Conservation (phyloP, 1,140 invertebrate genomes). For the Samia ricini region DNA sequence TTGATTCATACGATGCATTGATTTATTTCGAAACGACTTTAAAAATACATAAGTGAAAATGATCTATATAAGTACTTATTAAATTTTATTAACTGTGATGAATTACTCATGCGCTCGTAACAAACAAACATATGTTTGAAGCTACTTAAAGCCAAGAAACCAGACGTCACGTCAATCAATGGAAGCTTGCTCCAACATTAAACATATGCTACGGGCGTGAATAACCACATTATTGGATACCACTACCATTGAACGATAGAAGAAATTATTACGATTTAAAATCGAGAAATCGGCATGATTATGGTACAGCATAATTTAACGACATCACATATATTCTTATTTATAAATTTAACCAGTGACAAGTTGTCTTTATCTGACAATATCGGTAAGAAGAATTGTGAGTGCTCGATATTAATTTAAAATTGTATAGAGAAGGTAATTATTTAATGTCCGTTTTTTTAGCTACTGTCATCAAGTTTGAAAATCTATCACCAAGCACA, state of each 20-base stretch:
- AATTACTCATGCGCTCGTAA: conserved; percentile 45
- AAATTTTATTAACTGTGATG: conserved; percentile 56
- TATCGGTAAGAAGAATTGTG: too few relatives aligned
- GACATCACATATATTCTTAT: too few relatives aligned
- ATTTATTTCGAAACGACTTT: not conserved
- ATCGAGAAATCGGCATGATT: too few relatives aligned
- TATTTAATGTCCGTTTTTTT: too few relatives aligned
- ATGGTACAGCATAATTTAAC: too few relatives aligned
- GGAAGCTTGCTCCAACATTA: conserved; percentile 60
- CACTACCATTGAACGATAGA: conserved; percentile 29
- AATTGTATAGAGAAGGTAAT: too few relatives aligned
- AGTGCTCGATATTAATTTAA: too few relatives aligned
- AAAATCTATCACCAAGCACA: too few relatives aligned
- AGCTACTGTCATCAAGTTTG: too few relatives aligned
- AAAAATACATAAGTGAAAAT: not conserved
- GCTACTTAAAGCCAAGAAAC: conserved; percentile 48
- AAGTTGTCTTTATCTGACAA: too few relatives aligned
- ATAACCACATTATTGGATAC: conserved; percentile 53
- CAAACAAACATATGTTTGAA: conserved; percentile 51
- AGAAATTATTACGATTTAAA: not conserved
- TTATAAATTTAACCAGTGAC: too few relatives aligned
- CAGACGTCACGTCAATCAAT: conserved; percentile 69
- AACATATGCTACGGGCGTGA: conserved; percentile 62
- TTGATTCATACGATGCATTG: too few relatives aligned
- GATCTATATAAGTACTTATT: conserved; percentile 35